A percentile compares a stretch with the other conserved stretches of the same genome.
These are phyloP conservation scores for Sycophila sp. DNA, from an alignment of 1,140 invertebrate genomes.

Conservation along the genomic window DNA sequence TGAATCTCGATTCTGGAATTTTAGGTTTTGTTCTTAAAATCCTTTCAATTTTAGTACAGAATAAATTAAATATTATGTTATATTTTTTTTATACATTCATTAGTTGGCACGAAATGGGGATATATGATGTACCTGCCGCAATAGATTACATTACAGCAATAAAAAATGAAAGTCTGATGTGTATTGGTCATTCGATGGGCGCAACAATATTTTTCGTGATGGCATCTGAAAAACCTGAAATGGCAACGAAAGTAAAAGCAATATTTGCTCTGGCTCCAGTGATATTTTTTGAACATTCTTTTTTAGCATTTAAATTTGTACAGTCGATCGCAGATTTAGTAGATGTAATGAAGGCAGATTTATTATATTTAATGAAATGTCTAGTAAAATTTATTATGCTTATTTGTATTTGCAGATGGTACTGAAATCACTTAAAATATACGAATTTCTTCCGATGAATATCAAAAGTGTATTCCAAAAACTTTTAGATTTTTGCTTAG, in stretches of 20 bases:
- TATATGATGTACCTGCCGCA: slow-evolving; percentile 70
- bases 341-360: no score
- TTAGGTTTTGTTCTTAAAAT: slow-evolving; percentile 13
- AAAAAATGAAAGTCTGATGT: slow-evolving; percentile 52
- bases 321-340: no score
- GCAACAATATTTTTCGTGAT: slow-evolving; percentile 72
- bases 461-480: no score
- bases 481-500: no score
- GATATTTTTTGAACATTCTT: slow-evolving; percentile 74
- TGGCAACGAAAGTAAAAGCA: slow-evolving; percentile 61
- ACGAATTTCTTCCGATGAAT: no score
- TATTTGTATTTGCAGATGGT: no score
- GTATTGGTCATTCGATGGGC: slow-evolving; percentile 75
- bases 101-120: slow-evolving; percentile 67
- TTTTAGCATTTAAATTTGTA: no score
- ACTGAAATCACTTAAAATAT: no score
- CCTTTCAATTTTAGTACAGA: background rate
- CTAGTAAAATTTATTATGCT: no score
- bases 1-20: slow-evolving; percentile 75
- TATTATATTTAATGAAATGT: no score
- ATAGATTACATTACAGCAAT: slow-evolving; percentile 64
- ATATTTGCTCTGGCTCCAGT: slow-evolving; percentile 80
- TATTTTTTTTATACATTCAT: background rate
- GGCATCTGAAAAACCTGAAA: slow-evolving; percentile 68
- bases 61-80: no score